Evolutionary conservation across 2,888 invertebrate species (phyloP).

Genomic region (Phrixothrix hirtus): DNA sequence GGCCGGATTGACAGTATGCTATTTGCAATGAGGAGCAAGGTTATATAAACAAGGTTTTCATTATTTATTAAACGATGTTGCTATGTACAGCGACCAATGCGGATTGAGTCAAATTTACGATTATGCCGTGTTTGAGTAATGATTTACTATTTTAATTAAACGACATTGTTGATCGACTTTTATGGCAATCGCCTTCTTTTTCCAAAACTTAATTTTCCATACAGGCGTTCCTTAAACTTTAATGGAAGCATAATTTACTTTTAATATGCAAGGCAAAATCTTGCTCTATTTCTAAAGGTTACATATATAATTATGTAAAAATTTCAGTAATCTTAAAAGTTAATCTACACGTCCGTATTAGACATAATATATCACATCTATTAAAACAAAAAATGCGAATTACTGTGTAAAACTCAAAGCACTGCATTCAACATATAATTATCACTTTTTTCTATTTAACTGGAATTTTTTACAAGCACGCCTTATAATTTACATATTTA

Average conservation of each 20-base stretch:
- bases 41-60: conserved; percentile 30
- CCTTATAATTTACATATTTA: no score
- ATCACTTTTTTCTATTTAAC: conserved; percentile 4
- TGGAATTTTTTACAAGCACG: no score
- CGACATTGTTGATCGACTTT: conserved; percentile 14
- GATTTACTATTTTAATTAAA: conserved; percentile 22
- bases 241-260: no score
- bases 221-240: no score
- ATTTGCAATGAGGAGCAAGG: conserved; percentile 33
- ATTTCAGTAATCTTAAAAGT: conserved; percentile 1
- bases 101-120: conserved; percentile 23
- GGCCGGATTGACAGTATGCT: conserved; percentile 30
- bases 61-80: conserved; percentile 28
- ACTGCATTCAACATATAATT: conserved; percentile 3
- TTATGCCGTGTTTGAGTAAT: conserved; percentile 18
- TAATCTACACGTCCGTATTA: conserved; percentile 4
- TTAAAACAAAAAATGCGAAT: not conserved
- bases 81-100: no score
- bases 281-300: conserved; percentile 4
- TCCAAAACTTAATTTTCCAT: not conserved
- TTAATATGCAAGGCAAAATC: conserved; percentile 1
- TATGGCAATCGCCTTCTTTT: conserved; percentile 9
- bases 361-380: conserved; percentile 1
- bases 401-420: conserved; percentile 7
- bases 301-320: conserved; percentile 8